Evolutionary conservation across 2,888 invertebrate genomes (phyloP).

Genomic region (Oegoconia quadripuncta): DNA sequence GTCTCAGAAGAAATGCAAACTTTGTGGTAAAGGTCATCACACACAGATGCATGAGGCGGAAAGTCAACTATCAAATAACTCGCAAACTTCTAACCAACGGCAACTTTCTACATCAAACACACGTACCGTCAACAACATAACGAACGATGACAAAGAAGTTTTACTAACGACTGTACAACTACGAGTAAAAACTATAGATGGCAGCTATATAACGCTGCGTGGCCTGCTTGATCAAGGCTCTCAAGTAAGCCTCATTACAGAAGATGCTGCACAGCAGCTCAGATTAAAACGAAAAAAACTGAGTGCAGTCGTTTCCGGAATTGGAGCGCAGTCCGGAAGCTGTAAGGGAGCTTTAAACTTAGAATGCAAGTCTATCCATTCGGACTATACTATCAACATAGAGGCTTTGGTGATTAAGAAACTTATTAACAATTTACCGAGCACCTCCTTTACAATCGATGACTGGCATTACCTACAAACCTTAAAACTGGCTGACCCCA

Average conservation of each 20-base stretch:
- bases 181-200: background rate
- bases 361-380: slow-evolving; percentile 5
- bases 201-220: slow-evolving; percentile 6
- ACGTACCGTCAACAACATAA: too few relatives aligned
- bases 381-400: slow-evolving; percentile 7
- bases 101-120: too few relatives aligned
- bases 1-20: too few relatives aligned
- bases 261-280: slow-evolving; percentile 12
- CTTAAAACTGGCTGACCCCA: slow-evolving; percentile 12
- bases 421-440: slow-evolving; percentile 10
- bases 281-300: slow-evolving; percentile 6
- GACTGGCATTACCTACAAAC: slow-evolving; percentile 8
- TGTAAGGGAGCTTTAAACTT: slow-evolving; percentile 11
- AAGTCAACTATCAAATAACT: background rate
- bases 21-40: too few relatives aligned
- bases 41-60: too few relatives aligned
- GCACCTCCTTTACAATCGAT: slow-evolving; percentile 8
- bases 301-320: slow-evolving; percentile 9
- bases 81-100: background rate
- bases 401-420: slow-evolving; percentile 13
- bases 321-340: slow-evolving; percentile 2
- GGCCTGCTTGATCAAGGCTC: slow-evolving; percentile 16
- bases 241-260: slow-evolving; percentile 13
- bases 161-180: background rate
- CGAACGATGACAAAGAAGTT: background rate